Conservation (phyloP, 2,888 invertebrate species). For the Deilephila porcellus region DNA sequence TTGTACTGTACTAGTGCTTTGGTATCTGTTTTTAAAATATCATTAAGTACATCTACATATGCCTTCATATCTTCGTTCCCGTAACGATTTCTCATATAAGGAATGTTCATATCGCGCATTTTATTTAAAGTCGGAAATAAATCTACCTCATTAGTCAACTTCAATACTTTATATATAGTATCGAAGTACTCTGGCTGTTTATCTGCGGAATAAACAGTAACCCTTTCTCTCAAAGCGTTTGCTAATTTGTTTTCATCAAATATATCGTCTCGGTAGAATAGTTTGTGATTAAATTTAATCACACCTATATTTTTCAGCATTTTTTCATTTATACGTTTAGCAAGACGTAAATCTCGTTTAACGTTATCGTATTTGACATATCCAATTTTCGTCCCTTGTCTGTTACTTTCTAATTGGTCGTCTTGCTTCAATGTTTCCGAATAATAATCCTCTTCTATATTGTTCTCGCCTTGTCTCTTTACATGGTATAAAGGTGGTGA, state of each 20-base stretch:
- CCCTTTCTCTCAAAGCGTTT: not conserved
- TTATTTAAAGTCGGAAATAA: slow-evolving; percentile 38
- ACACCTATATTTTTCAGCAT: slow-evolving; percentile 12
- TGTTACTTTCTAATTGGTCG: slow-evolving; percentile 4
- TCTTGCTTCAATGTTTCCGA: slow-evolving; percentile 42
- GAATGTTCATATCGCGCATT: slow-evolving; percentile 34
- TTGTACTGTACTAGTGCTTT: slow-evolving; percentile 58
- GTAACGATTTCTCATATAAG: slow-evolving; percentile 28
- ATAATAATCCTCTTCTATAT: slow-evolving; percentile 48
- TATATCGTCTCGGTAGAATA: slow-evolving; percentile 2
- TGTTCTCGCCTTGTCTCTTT: slow-evolving; percentile 8
- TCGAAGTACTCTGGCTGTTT: slow-evolving; percentile 30
- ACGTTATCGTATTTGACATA: not conserved
- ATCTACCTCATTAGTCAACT: slow-evolving; percentile 36
- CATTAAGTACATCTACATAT: slow-evolving; percentile 55
- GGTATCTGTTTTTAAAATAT: slow-evolving; percentile 56
- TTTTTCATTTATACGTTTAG: not conserved
- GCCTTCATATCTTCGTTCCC: slow-evolving; percentile 39
- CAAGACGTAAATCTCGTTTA: slow-evolving; percentile 9
- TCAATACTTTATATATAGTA: slow-evolving; percentile 38
- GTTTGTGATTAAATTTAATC: slow-evolving; percentile 18
- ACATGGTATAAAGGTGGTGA: not conserved
- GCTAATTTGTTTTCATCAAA: not conserved
- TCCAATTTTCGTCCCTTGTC: slow-evolving; percentile 29
- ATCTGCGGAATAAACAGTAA: not conserved